Percentiles rank a stretch among this genome's conserved stretches.
These are phyloP conservation scores for Pseudococcus jackbeardsleyi DNA, from an alignment of 2,888 invertebrate species.

Conservation along the genomic window DNA sequence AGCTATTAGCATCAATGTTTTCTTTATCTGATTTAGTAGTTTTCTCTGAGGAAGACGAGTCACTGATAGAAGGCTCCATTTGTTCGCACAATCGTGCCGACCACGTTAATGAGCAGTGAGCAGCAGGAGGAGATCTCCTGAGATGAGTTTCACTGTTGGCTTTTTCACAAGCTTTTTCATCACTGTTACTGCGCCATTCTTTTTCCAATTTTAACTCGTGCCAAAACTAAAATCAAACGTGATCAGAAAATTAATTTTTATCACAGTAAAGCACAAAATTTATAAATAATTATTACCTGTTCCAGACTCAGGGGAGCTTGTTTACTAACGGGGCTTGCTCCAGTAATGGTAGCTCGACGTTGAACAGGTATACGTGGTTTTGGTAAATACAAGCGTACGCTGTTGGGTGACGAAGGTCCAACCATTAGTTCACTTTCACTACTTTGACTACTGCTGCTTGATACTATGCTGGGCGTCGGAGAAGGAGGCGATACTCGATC, in stretches of 20 bases:
- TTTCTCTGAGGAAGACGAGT: constrained; percentile 65
- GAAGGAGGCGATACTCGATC: constrained; percentile 59
- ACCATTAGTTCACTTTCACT: constrained; percentile 67
- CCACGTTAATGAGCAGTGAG: constrained; percentile 60
- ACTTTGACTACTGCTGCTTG: constrained; percentile 66
- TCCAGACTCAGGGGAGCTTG: constrained; percentile 78
- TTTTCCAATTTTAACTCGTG: constrained; percentile 77
- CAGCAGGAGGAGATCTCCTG: constrained; percentile 62
- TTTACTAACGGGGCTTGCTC: constrained; percentile 79
- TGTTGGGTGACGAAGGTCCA: constrained; percentile 68
- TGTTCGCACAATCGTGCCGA: constrained; percentile 43
- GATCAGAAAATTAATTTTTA: background rate
- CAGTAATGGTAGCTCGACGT: constrained; percentile 89
- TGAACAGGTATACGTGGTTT: constrained; percentile 83
- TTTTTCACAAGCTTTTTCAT: constrained; percentile 66
- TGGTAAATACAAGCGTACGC: constrained; percentile 78
- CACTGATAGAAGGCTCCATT: constrained; percentile 58
- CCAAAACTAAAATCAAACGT: constrained; percentile 76
- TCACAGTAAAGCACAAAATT: background rate
- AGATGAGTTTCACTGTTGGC: constrained; percentile 66
- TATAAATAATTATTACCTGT: constrained; percentile 72
- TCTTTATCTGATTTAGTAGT: constrained; percentile 68
- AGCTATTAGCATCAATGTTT: constrained; percentile 65
- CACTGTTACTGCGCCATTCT: constrained; percentile 69
- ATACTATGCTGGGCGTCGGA: constrained; percentile 59